Percentiles rank a stretch among this genome's conserved stretches.
Evolutionary conservation across 1,140 invertebrate species (phyloP).

Genomic region (Saccostrea cuccullata): DNA sequence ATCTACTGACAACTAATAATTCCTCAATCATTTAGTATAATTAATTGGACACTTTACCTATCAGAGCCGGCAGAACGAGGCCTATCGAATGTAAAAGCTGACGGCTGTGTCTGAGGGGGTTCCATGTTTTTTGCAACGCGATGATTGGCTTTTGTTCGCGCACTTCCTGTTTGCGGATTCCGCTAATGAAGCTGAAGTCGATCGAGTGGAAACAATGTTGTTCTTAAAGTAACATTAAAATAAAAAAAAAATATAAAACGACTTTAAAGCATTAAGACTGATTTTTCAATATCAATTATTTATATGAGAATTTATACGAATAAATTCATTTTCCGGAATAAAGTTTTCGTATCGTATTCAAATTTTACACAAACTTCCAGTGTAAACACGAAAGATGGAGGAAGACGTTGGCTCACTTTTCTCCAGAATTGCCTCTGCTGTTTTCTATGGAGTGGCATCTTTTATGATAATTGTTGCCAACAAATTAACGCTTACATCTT

Average conservation of each 20-base stretch:
- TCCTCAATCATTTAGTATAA: not conserved
- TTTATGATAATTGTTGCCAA: constrained; percentile 98
- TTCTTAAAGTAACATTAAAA: no score
- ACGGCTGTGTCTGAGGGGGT: not conserved
- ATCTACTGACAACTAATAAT: not conserved
- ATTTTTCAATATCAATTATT: not conserved
- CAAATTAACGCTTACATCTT: constrained; percentile 94
- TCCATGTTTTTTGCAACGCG: constrained; percentile 50
- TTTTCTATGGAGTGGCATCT: constrained; percentile 93
- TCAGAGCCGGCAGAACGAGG: constrained; percentile 64
- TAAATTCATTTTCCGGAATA: not conserved
- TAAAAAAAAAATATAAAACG: no score
- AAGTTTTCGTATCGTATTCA: not conserved
- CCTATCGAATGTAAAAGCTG: constrained; percentile 67
- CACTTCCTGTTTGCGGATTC: constrained; percentile 4
- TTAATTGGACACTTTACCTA: constrained; percentile 57
- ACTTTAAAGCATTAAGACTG: not conserved
- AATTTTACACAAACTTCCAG: not conserved
- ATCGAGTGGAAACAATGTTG: no score
- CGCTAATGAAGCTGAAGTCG: no score
- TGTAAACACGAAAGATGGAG: constrained; percentile 30
- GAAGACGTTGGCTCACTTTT: constrained; percentile 26
- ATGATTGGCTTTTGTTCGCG: not conserved
- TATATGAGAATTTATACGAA: not conserved
- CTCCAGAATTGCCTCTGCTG: constrained; percentile 81